A percentile compares a stretch with the other conserved stretches of the same genome.
Evolutionary conservation across 2,888 invertebrate species (phyloP).

Genomic region (Drosophila atroscutellata): DNA sequence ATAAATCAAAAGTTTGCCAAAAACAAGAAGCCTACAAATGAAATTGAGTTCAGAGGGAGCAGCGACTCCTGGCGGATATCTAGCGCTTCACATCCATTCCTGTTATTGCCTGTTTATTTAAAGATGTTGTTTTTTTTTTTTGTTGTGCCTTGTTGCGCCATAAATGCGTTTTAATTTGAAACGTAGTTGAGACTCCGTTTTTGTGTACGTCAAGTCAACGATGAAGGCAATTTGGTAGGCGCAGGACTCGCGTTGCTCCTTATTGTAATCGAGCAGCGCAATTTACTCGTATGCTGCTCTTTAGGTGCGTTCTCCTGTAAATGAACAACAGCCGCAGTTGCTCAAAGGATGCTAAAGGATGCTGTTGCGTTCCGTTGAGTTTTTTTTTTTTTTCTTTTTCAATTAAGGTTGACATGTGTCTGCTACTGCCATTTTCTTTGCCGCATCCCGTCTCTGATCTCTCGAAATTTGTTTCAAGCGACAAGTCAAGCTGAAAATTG

Average conservation of each 20-base stretch:
- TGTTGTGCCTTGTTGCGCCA: slow-evolving; percentile 55
- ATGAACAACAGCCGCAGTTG: slow-evolving; percentile 58
- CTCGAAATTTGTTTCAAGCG: slow-evolving; percentile 66
- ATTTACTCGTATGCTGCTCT: slow-evolving; percentile 55
- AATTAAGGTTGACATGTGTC: slow-evolving; percentile 76
- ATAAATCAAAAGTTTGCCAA: slow-evolving; percentile 56
- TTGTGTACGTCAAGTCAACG: slow-evolving; percentile 69
- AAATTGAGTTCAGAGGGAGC: slow-evolving; percentile 25
- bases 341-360: slow-evolving; percentile 52
- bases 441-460: slow-evolving; percentile 10
- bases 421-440: slow-evolving; percentile 20
- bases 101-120: slow-evolving; percentile 48
- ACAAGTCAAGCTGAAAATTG: slow-evolving; percentile 80
- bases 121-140: slow-evolving; percentile 35
- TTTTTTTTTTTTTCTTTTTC: slow-evolving; percentile 37
- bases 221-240: slow-evolving; percentile 42
- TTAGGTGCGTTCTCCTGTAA: slow-evolving; percentile 75
- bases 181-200: slow-evolving; percentile 57
- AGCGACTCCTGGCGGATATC: background rate
- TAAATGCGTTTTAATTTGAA: slow-evolving; percentile 77
- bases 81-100: background rate
- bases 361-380: slow-evolving; percentile 42
- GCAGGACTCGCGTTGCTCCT: slow-evolving; percentile 8
- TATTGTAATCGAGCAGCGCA: slow-evolving; percentile 73
- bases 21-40: slow-evolving; percentile 15